Conservation (phyloP, 2,888 invertebrate genomes). For the Apamea epomidion region DNA sequence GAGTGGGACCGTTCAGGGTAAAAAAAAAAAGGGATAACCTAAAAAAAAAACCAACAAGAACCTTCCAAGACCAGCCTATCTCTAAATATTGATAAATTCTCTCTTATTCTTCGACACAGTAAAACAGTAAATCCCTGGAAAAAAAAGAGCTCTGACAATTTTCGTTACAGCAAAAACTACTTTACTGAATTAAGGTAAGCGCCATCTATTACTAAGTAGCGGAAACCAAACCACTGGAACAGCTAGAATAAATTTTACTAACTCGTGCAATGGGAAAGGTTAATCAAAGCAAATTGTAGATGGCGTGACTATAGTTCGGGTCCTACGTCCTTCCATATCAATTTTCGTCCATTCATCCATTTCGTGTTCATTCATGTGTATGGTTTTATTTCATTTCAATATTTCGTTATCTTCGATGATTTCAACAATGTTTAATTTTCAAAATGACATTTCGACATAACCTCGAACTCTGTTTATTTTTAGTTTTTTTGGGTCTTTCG, state of each 20-base stretch:
- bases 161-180: neutral
- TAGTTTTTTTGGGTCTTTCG: neutral
- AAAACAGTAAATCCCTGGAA: neutral
- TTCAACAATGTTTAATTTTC: neutral
- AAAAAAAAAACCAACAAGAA: too few species aligned
- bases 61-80: too few species aligned
- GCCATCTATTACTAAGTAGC: slow-evolving; percentile 21
- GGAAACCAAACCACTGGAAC: neutral
- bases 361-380: neutral
- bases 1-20: too few species aligned
- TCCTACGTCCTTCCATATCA: too few species aligned
- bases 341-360: neutral
- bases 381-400: neutral
- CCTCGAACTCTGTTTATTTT: neutral
- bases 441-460: neutral
- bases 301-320: neutral
- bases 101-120: neutral
- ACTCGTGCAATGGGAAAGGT: neutral
- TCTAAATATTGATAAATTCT: too few species aligned
- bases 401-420: neutral
- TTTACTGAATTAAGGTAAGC: neutral
- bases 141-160: neutral
- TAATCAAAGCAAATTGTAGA: neutral
- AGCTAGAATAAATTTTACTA: neutral
- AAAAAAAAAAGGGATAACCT: too few species aligned